Base-by-base conservation (phyloP, 2,888 invertebrate species). In the Thera obeliscata region DNA sequence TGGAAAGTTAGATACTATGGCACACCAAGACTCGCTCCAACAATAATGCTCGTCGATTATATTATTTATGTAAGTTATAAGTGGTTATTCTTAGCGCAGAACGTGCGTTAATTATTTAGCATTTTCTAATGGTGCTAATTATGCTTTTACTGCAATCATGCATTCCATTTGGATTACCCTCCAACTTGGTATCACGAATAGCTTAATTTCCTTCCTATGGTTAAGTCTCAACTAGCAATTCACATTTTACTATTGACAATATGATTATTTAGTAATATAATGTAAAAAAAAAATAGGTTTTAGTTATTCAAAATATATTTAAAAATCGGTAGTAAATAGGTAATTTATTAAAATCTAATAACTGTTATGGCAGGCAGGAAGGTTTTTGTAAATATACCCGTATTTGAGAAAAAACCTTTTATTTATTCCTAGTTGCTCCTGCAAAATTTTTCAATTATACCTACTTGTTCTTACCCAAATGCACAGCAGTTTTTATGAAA, bases 161-260 rank as follows among this genome's bases (percentile, higher is more conserved):
- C 81, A 81, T 81, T 81, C 81, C 81, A 81, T 71, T 73, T 68
- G 72, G 69, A 71, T 62, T 57, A 59, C 22, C 64, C 59, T 68
- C 60, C 56, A 55, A 62, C 61, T 41, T 56, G 67, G 69, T 56
- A 63, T 61, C 62, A 35, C 50, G 52, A 48, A 66, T 60, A 60
- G 46, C 33, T 8, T 58, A 43, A 9, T 9, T 33, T 6, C 33
- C 52, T 66, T 22, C 56, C 22, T 57, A 46, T 9, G 11, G 2
- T 50, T n/a, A 64, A 41, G 63, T 56, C 62, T 22, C 56, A 33
- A 46, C 41, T 50, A 50, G 12, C 38, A 35, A 58, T 48, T 50
- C 33, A 61, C 22, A 58, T 66, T 22, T 62, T 67, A 50, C 66
- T 49, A 57, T 57, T 46, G 46, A 61, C 52, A 35, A 57, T 52